Base-by-base conservation (phyloP, 2,888 invertebrate genomes). In the Anthrax anthrax region DNA sequence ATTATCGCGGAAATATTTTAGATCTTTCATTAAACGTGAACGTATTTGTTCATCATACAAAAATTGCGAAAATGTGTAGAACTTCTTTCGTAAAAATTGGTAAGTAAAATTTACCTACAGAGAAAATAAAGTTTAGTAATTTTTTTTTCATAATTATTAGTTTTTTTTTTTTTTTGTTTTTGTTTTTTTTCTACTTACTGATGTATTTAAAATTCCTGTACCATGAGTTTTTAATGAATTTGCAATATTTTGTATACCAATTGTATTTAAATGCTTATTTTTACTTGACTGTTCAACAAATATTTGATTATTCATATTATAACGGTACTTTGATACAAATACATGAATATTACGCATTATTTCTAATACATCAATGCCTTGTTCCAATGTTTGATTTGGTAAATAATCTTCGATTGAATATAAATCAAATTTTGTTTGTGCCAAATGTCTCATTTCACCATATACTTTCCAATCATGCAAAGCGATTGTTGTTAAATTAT, bases 21-120 rank as follows among this genome's bases (percentile, higher is more conserved):
- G 72, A 64, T 95, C 95, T 67, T 92, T 91, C 53, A 90, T 77
- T 3, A 98, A 72, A 47, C 92, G 77, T 0, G 95, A 94, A 66
- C 96, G 95, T 43, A 98, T 94, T 60, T 94, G 94, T 66, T 98
- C 98, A 63, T 97, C 96, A 62, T 86, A 96, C 67, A 98, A 79
- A 64, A 97, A 97, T 66, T 96, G 95, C 0, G 96, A 96, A 64
- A 98, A 91, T 1, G 84, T 84, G 57, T 84, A 86, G 59, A 98
- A 85, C 65, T 96, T 94, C 56, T 89, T 84, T 54, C 89, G 78
- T 53, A 97, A 71, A 68, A 94, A 96, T 68, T 95, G 95, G 68
- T 92, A 92, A 1, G 88, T 87, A 57, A 86, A 89, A 62, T 92
- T 92, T 0, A 84, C 74, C 63, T 70, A 51, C n/a, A 41, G 13